Evolutionary conservation across 1,140 invertebrate species (phyloP), one percentile per base, ranked within the genome.

Genomic region (Drosophila kohkoa): DNA sequence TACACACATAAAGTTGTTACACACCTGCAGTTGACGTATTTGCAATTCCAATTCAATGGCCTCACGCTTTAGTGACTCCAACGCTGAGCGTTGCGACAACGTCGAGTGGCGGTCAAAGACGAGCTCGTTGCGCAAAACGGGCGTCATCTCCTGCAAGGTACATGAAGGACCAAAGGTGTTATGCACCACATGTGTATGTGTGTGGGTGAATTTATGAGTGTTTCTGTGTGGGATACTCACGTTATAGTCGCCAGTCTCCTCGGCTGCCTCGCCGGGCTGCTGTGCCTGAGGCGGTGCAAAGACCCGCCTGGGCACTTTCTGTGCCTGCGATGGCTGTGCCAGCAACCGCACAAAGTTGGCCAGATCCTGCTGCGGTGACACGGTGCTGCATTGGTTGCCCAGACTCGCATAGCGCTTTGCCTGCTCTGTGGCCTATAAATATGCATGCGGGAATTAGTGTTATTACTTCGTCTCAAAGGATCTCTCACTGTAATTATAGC

Each of bases 11-110:
- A 28, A 13, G 16, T 32, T 51, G 46, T 30, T 20, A 59, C 79
- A 65, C 74, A 94, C 94, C 94, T 95, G 94, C 59, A 98, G 94
- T 83, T 97, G 96, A 90, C 96, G 96, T 78, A 98, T 98, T 93
- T 98, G 96, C 58, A 95, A 94, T 77, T 97, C 96, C 20, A 99
- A 94, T 80, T 97, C 96, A 71, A 95, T 94, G 16, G 96, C 95
- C 91, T 99, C 97, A 71, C 96, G 96, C 82, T 95, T 95, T 49
- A 99, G 94, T 49, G 96, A 95, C 65, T 98, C 96, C 89, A 97
- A 95, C 75, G 95, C 94, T 1, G 95, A 95, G 49, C 96, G 94
- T 32, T 96, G 94, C 77, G 96, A 95, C 8, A 95, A 91, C n/a
- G 96, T 95, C 11, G 96, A 96, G 81, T 96, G 94, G 16, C 96